These are phyloP conservation scores for Anagyrus pseudococci DNA, from an alignment of 2,888 invertebrate genomes.

Conservation along the genomic window DNA sequence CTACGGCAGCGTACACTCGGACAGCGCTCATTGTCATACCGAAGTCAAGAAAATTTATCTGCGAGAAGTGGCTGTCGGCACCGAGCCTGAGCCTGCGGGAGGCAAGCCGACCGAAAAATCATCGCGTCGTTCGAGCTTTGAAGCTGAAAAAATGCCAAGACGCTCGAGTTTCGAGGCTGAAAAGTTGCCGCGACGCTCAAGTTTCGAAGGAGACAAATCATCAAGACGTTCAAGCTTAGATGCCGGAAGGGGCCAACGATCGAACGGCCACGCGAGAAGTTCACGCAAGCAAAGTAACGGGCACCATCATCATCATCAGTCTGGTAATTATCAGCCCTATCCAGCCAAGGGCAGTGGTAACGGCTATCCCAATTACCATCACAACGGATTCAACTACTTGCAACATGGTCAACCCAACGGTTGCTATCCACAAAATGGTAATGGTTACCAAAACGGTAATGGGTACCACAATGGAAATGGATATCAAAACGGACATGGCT, in stretches of 20 bases:
- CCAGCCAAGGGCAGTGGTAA: conserved; percentile 7
- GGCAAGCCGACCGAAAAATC: conserved; percentile 29
- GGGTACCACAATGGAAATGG: conserved; percentile 7
- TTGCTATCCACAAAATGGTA: conserved; percentile 28
- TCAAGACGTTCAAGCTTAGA: conserved; percentile 9
- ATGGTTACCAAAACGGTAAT: conserved; percentile 9
- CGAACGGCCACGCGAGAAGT: not conserved
- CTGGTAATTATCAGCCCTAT: conserved; percentile 11
- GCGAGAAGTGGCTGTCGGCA: conserved; percentile 57
- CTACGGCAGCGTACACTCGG: conserved; percentile 30
- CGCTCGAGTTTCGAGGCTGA: conserved; percentile 16
- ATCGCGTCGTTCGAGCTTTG: not conserved
- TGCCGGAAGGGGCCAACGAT: not conserved
- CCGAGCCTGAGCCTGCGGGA: conserved; percentile 50
- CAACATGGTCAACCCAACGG: conserved; percentile 19
- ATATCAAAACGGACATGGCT: conserved; percentile 8
- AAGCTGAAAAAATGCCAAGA: conserved; percentile 4
- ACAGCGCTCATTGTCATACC: conserved; percentile 35
- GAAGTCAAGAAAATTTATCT: conserved; percentile 57
- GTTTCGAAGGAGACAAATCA: conserved; percentile 1
- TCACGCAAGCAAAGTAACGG: conserved; percentile 2
- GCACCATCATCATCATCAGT: conserved; percentile 6
- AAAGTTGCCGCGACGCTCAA: not conserved
- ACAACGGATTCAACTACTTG: conserved; percentile 18
- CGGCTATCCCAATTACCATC: conserved; percentile 46